Base-by-base conservation (phyloP, 2,113 vertebrate species). In the Trachemys scripta region DNA sequence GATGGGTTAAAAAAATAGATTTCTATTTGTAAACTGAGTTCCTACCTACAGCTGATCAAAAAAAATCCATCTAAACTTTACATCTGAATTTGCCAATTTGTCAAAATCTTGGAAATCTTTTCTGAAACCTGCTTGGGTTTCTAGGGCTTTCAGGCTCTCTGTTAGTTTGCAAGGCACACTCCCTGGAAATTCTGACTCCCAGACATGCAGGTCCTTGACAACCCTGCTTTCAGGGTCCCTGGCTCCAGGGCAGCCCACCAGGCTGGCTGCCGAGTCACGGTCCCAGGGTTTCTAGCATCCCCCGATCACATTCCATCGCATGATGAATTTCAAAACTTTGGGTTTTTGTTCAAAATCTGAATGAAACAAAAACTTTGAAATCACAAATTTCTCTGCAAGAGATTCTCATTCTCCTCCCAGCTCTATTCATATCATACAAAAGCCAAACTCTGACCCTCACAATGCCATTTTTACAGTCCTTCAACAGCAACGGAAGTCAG, bases 381-480 rank as follows among this genome's bases (percentile, higher is more conserved):
- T 96, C 87, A 95, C 59, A 59, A 89, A 92, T 59, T 83, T 29
- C 35, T 87, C 85, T 86, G 35, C 45, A 82, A 90, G 88, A 14
- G 5, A 17, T 25, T 35, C 82, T 17, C 25, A 14, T 5, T 12
- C 76, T 82, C 45, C 72, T 35, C n/a, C 80, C 4, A 1, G 14
- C 45, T 76, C 19, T 62, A 88, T 6, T 45, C 82, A 38, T 1
- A 0, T 49, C 20, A 2, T 42, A 88, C 82, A 79, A 53, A 0
- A 0, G 75, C 38, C 8, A 53, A 89, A 62, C 80, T 54, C 49
- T 49, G 11, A 13, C 5, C 2, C 4, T 10, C 69, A 12, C 42
- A 8, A 81, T 56, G 76, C 54, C 82, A 27, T 20, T 2, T 3
- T 80, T 56, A 5, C 0, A 0, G 49, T 17, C 17, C 4, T 83